phyloP scores from a whole-genome alignment of 2,113 vertebrate species.

The Trichomycterus rosablanca region DNA sequence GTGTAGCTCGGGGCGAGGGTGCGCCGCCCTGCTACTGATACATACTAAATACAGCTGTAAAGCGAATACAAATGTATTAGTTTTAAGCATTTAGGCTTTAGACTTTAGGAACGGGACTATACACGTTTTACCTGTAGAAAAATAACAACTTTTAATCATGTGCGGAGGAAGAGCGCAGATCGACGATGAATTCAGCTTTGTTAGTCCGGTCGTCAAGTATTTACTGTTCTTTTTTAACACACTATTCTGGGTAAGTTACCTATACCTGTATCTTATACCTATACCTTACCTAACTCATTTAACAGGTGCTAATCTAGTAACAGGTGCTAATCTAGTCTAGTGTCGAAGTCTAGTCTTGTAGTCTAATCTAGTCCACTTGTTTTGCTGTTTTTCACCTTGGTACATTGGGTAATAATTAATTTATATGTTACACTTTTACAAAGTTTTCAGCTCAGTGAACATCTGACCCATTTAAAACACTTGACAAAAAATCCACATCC shows the following conservation, averaged over 20 bases:
- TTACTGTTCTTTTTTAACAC: constrained; percentile 87
- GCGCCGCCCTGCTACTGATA: background rate
- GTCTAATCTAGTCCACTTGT: too few species aligned
- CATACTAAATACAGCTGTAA: background rate
- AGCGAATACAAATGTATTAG: too few species aligned
- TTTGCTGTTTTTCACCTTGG: background rate
- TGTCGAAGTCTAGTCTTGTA: too few species aligned
- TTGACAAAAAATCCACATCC: too few species aligned
- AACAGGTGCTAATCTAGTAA: too few species aligned
- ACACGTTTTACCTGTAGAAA: background rate
- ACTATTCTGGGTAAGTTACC: constrained; percentile 86
- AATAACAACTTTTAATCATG: constrained; percentile 54
- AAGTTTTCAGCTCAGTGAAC: too few species aligned
- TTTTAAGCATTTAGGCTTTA: too few species aligned
- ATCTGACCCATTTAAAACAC: too few species aligned
- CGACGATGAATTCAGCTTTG: constrained; percentile 74
- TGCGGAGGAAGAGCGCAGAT: constrained; percentile 49
- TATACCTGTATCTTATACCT: background rate
- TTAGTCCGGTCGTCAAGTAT: constrained; percentile 83
- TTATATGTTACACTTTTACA: too few species aligned
- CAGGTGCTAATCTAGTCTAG: too few species aligned
- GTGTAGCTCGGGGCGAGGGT: background rate
- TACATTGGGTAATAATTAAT: constrained; percentile 11
- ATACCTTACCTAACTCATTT: background rate
- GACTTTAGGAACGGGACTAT: background rate